Conservation (phyloP, 1,140 invertebrate genomes). For the Aphaenogaster ashmeadi region DNA sequence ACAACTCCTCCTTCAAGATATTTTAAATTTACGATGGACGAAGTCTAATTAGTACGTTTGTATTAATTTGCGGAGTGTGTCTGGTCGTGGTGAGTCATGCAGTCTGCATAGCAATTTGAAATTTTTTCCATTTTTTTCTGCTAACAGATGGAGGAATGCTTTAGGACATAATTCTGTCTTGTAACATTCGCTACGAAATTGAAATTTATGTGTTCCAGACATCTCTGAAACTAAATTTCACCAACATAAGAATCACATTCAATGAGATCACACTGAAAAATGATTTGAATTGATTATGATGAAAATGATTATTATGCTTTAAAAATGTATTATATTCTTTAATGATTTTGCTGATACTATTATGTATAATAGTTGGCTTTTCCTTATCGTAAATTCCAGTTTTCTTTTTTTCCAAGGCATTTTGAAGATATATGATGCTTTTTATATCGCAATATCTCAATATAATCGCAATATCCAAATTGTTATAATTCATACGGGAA, state of each 20-base stretch:
- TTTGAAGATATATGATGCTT: not conserved
- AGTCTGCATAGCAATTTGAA: not conserved
- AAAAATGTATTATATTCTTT: not conserved
- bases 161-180: conserved; percentile 18
- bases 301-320: not conserved
- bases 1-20: conserved; percentile 47
- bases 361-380: not conserved
- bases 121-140: conserved; percentile 10
- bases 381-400: not conserved
- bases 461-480: not conserved
- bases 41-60: conserved; percentile 40
- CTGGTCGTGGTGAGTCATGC: not conserved
- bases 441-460: not conserved
- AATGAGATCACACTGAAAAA: not conserved
- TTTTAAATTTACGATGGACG: conserved; percentile 39
- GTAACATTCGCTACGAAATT: conserved; percentile 41
- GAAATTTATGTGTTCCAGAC: conserved; percentile 35
- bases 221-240: not conserved
- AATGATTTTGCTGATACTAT: not conserved
- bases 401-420: not conserved
- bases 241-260: not conserved
- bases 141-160: not conserved
- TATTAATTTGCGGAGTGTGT: conserved; percentile 43
- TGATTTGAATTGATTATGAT: not conserved
- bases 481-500: conserved; percentile 39